These are phyloP conservation scores for Henricia sp. DNA, from an alignment of 53 echinoderm and acorn worm genomes.

Conservation along the genomic window DNA sequence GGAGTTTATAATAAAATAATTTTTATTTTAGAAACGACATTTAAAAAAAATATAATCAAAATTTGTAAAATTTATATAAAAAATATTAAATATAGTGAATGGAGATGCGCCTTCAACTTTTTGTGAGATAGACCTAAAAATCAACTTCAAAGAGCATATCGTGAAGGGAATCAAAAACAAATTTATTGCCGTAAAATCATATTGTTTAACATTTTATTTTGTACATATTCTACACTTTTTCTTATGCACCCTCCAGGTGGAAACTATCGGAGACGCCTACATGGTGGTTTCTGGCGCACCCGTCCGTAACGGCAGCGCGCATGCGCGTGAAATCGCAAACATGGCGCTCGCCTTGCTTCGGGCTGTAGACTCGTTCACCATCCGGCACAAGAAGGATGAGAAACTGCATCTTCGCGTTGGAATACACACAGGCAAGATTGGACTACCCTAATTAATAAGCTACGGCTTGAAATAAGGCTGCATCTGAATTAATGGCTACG, in stretches of 20 bases:
- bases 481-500: too few relatives aligned
- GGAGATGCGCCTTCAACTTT: too few relatives aligned
- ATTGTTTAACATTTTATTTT: not conserved
- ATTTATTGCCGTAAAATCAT: not conserved
- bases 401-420: conserved; percentile 77
- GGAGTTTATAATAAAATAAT: too few relatives aligned
- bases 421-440: conserved; percentile 71
- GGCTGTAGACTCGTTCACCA: conserved; percentile 62
- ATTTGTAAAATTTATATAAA: too few relatives aligned
- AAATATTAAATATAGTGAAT: too few relatives aligned
- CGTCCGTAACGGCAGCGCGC: conserved; percentile 74
- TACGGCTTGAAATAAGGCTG: too few relatives aligned
- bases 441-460: not conserved
- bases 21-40: too few relatives aligned
- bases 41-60: too few relatives aligned
- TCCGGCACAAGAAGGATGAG: conserved; percentile 62
- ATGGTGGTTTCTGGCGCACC: conserved; percentile 92
- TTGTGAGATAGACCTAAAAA: too few relatives aligned
- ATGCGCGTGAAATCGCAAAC: conserved; percentile 77
- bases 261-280: conserved; percentile 93
- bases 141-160: too few relatives aligned
- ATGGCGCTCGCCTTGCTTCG: conserved; percentile 79
- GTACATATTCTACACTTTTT: not conserved
- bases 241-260: conserved; percentile 59
- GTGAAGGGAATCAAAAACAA: not conserved